phyloP scores from a whole-genome alignment of 2,113 vertebrate genomes.

The Hydropotes inermis region DNA sequence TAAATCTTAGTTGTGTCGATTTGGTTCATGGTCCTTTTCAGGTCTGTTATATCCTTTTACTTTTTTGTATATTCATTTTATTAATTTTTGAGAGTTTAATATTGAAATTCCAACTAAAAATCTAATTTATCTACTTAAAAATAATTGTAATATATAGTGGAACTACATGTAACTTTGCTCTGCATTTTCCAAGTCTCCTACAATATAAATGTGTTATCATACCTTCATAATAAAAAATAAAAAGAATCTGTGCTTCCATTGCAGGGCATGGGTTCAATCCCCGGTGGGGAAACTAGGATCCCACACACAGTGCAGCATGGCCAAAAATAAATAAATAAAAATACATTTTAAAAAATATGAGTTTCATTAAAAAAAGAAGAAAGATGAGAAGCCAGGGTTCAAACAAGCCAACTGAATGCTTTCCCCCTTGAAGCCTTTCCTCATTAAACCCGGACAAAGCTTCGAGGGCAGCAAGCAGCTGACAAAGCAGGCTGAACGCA shows the following conservation, averaged over 20 bases:
- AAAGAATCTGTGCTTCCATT: too few species aligned
- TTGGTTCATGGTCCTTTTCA: background rate
- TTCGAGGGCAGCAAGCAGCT: background rate
- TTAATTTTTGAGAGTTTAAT: background rate
- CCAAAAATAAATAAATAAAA: background rate
- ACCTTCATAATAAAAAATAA: background rate
- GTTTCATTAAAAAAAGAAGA: background rate
- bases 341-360: background rate
- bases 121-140: background rate
- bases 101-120: background rate
- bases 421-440: too few species aligned
- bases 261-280: background rate
- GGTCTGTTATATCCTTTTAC: background rate
- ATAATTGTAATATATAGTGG: background rate
- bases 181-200: background rate
- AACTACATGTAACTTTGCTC: background rate
- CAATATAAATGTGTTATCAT: background rate
- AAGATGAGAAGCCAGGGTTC: background rate
- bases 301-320: fast-evolving
- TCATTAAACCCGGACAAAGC: background rate
- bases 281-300: background rate
- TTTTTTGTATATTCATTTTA: background rate
- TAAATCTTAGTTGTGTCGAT: background rate
- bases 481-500: fast-evolving
- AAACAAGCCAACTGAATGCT: background rate